A percentile compares a stretch with the other conserved stretches of the same genome.
phyloP scores from a whole-genome alignment of 2,113 vertebrate genomes.

The Ctenodactylus gundi region DNA sequence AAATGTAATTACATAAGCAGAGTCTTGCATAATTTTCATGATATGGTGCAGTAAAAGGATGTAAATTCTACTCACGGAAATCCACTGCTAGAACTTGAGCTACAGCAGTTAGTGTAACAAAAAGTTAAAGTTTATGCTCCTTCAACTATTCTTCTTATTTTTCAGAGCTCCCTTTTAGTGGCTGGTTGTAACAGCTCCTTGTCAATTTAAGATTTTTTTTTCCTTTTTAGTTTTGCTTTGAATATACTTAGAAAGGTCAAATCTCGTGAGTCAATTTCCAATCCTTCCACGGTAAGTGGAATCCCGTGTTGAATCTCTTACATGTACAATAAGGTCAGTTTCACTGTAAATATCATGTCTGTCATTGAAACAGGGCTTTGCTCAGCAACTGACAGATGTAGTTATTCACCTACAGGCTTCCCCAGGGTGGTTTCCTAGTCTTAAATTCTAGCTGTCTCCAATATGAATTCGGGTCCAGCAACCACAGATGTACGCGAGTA shows the following conservation, averaged over 20 bases:
- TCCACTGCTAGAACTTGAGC: conserved; percentile 40
- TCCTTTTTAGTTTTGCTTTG: conserved; percentile 75
- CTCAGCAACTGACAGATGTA: conserved; percentile 71
- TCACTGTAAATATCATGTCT: conserved; percentile 78
- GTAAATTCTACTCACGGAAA: conserved; percentile 51
- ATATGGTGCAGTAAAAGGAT: conserved; percentile 47
- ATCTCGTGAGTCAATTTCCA: conserved; percentile 73
- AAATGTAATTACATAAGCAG: conserved; percentile 53
- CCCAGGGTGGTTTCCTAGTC: conserved; percentile 17
- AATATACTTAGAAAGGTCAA: conserved; percentile 73
- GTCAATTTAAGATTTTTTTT: conserved; percentile 65
- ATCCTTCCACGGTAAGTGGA: conserved; percentile 67
- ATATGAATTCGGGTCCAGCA: neutral
- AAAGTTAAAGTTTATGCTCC: conserved; percentile 61
- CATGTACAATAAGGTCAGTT: conserved; percentile 72
- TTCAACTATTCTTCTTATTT: conserved; percentile 53
- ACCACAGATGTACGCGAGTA: neutral
- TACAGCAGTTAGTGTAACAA: conserved; percentile 58
- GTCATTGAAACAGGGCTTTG: conserved; percentile 48
- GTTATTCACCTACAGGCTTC: conserved; percentile 49
- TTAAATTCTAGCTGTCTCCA: conserved; percentile 21
- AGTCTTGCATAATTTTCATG: conserved; percentile 48
- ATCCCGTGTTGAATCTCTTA: conserved; percentile 76
- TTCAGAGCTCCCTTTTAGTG: conserved; percentile 68
- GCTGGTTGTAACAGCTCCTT: conserved; percentile 67